phyloP scores from a whole-genome alignment of 2,888 invertebrate genomes.

The Endotricha flammealis region DNA sequence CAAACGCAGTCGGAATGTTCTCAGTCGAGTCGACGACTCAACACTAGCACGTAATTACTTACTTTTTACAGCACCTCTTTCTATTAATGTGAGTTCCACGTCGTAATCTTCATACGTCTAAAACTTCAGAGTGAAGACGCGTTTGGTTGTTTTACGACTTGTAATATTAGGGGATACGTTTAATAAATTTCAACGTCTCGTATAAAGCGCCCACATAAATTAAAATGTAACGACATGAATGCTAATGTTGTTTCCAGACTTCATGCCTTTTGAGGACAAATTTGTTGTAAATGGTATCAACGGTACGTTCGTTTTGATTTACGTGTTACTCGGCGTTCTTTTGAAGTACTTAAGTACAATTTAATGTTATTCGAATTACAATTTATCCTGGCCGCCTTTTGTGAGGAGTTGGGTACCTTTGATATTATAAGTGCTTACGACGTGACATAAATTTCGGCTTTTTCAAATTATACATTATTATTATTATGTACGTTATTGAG shows the following conservation, averaged over 20 bases:
- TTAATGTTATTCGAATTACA: slow-evolving; percentile 15
- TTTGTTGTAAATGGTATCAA: slow-evolving; percentile 33
- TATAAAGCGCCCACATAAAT: slow-evolving; percentile 36
- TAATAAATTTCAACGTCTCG: slow-evolving; percentile 32
- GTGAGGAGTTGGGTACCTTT: slow-evolving; percentile 18
- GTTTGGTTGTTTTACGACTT: slow-evolving; percentile 38
- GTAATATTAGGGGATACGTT: slow-evolving; percentile 41
- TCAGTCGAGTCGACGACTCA: too few species aligned
- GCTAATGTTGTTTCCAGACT: slow-evolving; percentile 34
- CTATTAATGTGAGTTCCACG: slow-evolving; percentile 1
- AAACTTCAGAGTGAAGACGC: slow-evolving; percentile 24
- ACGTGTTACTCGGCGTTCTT: slow-evolving; percentile 15
- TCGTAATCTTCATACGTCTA: slow-evolving; percentile 20
- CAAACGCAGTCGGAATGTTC: too few species aligned
- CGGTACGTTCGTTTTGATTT: slow-evolving; percentile 28
- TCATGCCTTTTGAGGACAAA: slow-evolving; percentile 32
- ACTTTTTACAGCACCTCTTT: not conserved
- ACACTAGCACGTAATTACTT: too few species aligned
- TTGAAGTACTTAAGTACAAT: slow-evolving; percentile 15
- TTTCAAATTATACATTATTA: too few species aligned
- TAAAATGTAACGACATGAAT: slow-evolving; percentile 43
- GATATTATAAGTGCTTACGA: slow-evolving; percentile 11
- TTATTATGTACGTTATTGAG: too few species aligned
- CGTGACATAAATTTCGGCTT: not conserved
- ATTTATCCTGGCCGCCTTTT: slow-evolving; percentile 10